Base-by-base conservation (phyloP, 1,140 invertebrate genomes). In the Diorhabda elongata region DNA sequence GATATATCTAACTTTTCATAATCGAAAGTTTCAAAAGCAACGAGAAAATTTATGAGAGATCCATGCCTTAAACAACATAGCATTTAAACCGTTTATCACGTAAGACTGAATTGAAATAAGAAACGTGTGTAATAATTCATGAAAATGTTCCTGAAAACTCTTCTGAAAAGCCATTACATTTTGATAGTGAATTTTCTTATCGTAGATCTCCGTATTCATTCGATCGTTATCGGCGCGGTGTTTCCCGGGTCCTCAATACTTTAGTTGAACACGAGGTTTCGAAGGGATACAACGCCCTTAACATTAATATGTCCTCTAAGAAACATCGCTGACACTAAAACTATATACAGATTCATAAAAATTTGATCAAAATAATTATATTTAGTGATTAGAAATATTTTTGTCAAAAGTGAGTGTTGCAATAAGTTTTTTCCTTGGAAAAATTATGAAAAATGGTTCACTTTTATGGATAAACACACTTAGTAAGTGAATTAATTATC, bases 91-190 rank as follows among this genome's bases (percentile, higher is more conserved):
- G n/a, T 66, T 8, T 43, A 66, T 66, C 64, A 66, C 47, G 41
- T 26, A 66, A 47, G 47, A 43, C 47, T 44, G 58, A 66, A 66
- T 58, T 66, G 64, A 41, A 66, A 66, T 58, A 58, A 58, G 56
- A 66, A 66, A 26, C 64, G 56, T 66, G 56, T 44, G 64, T 66
- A 66, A 66, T 66, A 66, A 66, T 66, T 66, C 64, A 66, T 66
- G 62, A 66, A 66, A 66, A 66, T 43, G 64, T 66, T 66, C 64
- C 44, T 58, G 56, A 66, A 66, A 66, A 66, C 64, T 66, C 64
- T 58, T 58, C 64, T 66, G 64, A 66, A 64, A 64, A 64, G 62
- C 62, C 62, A 64, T 64, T 64, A 64, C 62, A 66, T 57, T 57
- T 42, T 66, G 47, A 66, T 66, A 66, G 64, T 66, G 64, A 66